Base-by-base conservation (phyloP, 2,113 vertebrate genomes). In the Rhea americana region DNA sequence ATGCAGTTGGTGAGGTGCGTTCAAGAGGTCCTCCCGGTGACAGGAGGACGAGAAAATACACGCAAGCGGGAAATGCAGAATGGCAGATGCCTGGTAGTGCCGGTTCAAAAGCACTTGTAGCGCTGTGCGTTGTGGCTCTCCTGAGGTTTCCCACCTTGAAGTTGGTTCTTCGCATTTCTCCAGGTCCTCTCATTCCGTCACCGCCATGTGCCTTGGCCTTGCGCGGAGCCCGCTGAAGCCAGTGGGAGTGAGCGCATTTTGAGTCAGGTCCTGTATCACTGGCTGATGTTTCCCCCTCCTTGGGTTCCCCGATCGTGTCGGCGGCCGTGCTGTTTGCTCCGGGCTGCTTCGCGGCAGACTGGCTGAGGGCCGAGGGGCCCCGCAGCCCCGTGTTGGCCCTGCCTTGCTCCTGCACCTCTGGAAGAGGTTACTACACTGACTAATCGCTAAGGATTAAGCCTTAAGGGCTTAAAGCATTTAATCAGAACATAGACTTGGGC, bases 321-420 rank as follows among this genome's bases (percentile, higher is more conserved):
- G 76, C 3, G 22, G 84, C 72, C 71, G 66, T 5, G 18, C 58
- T 41, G 8, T 70, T 73, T 86, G 51, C 48, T 35, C 37, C 45
- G 5, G 53, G 39, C 48, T 14, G 14, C 0, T 0, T 5, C 1
- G 15, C 2, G 1, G 20, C 26, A 19, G 41, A 43, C 4, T 87
- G 85, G 32, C 32, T 43, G 43, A 53, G 71, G 72, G 30, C 56
- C 26, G 37, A 43, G 16, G 61, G 6, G 84, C 11, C 2, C 13
- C 28, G n/a, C 47, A 28, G 43, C 65, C 8, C 56, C 5, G 22
- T 3, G 19, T 22, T 71, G 50, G 11, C 25, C 85, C 68, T 47
- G 16, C 68, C 85, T 75, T 65, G n/a, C 47, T 78, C 14, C 84
- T 3, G 4, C 51, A 5, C 48, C 15, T 47, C 56, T 14, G 0